A percentile compares a stretch with the other conserved stretches of the same genome.
Evolutionary conservation across 2,113 vertebrate species (phyloP).

Genomic region (Crotalus viridis): DNA sequence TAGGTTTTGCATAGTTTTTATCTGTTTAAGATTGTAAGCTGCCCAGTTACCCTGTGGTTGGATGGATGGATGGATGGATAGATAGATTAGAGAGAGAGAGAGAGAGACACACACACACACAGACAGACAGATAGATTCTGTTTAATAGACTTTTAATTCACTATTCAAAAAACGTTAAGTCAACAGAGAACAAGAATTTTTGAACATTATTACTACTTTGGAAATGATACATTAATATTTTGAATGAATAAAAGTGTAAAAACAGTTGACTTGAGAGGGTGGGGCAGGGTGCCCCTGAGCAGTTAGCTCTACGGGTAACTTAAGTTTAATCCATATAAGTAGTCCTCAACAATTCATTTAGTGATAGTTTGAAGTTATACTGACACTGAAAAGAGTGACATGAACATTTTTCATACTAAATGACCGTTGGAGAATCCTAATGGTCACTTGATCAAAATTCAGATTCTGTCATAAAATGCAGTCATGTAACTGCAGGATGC

Average conservation of each 20-base stretch:
- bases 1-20: background rate
- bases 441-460: background rate
- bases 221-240: background rate
- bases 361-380: background rate
- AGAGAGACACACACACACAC: too few species aligned
- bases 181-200: background rate
- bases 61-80: too few species aligned
- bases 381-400: background rate
- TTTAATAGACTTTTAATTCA: background rate
- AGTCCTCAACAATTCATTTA: background rate
- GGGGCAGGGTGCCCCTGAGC: background rate
- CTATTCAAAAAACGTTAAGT: background rate
- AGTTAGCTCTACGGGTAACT: background rate
- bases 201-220: background rate
- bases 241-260: background rate
- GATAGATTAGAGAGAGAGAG: too few species aligned
- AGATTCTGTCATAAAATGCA: background rate
- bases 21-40: background rate
- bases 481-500: background rate
- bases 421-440: background rate
- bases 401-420: background rate
- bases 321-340: background rate
- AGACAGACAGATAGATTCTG: background rate
- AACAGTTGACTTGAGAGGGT: background rate
- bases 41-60: background rate